A percentile compares a stretch with the other conserved stretches of the same genome.
These are phyloP conservation scores for Oxystoma pomonae DNA, from an alignment of 2,888 invertebrate genomes.

Conservation along the genomic window DNA sequence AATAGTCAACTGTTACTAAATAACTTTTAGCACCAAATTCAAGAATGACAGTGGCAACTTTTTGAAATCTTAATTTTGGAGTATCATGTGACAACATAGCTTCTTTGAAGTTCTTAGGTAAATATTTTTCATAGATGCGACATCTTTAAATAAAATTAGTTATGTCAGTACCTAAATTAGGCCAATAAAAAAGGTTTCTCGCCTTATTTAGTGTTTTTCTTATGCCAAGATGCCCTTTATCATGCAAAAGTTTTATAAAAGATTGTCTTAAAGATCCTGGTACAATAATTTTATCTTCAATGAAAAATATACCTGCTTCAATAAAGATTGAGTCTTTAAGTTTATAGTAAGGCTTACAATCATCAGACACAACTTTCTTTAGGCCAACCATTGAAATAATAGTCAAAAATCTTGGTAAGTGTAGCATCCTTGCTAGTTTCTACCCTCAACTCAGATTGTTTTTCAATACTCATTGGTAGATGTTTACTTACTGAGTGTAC, in stretches of 20 bases:
- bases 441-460: conserved; percentile 10
- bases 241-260: neutral
- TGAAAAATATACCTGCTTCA: neutral
- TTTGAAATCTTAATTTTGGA: no score
- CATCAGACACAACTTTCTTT: no score
- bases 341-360: neutral
- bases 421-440: neutral
- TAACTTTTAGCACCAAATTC: no score
- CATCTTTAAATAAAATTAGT: no score
- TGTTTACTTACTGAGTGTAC: neutral
- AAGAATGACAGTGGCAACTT: no score
- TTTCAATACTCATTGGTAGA: conserved; percentile 4
- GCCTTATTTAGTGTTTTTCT: neutral
- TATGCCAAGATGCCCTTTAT: neutral
- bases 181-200: neutral
- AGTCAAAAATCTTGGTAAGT: neutral
- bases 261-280: neutral
- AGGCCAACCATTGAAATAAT: neutral
- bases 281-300: neutral
- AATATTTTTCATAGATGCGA: no score
- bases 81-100: no score
- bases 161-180: neutral
- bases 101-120: no score
- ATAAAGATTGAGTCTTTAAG: neutral
- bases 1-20: no score